Percentiles rank a stretch among this genome's conserved stretches.
phyloP scores from a whole-genome alignment of 2,888 invertebrate genomes.

The Lochmaea capreae region DNA sequence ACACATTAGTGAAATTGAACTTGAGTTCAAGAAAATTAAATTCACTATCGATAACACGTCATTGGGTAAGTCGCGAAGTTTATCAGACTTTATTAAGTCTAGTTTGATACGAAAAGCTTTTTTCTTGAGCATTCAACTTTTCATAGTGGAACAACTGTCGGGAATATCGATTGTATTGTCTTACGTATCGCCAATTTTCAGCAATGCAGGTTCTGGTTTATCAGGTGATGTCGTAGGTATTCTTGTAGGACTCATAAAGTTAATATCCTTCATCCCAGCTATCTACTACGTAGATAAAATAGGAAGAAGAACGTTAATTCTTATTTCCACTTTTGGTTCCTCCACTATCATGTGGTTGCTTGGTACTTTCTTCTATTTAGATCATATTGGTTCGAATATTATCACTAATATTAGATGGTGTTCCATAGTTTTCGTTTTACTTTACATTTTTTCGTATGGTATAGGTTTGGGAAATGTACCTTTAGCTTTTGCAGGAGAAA shows the following conservation, averaged over 20 bases:
- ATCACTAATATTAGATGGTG: conserved; percentile 71
- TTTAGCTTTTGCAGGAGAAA: conserved; percentile 84
- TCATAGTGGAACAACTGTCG: conserved; percentile 84
- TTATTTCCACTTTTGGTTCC: conserved; percentile 75
- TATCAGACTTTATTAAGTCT: conserved; percentile 24
- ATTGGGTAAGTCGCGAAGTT: neutral
- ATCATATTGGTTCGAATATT: conserved; percentile 55
- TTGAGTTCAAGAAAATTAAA: conserved; percentile 39
- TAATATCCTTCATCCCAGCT: conserved; percentile 74
- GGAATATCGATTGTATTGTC: conserved; percentile 84
- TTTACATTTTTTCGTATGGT: conserved; percentile 79
- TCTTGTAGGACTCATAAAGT: conserved; percentile 81
- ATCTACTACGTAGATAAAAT: conserved; percentile 79
- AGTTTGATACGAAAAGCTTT: conserved; percentile 67
- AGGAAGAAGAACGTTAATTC: conserved; percentile 76
- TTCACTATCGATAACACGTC: conserved; percentile 21
- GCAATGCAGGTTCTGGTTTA: conserved; percentile 74
- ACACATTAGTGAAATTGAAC: conserved; percentile 24
- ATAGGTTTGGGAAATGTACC: conserved; percentile 78
- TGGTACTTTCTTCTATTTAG: conserved; percentile 73
- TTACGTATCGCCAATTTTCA: conserved; percentile 78
- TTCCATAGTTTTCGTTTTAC: conserved; percentile 75
- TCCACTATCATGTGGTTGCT: conserved; percentile 70
- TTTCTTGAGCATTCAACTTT: conserved; percentile 76
- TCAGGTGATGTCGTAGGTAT: conserved; percentile 75